phyloP scores from a whole-genome alignment of 2,113 vertebrate genomes.

The Atrichornis clamosus region DNA sequence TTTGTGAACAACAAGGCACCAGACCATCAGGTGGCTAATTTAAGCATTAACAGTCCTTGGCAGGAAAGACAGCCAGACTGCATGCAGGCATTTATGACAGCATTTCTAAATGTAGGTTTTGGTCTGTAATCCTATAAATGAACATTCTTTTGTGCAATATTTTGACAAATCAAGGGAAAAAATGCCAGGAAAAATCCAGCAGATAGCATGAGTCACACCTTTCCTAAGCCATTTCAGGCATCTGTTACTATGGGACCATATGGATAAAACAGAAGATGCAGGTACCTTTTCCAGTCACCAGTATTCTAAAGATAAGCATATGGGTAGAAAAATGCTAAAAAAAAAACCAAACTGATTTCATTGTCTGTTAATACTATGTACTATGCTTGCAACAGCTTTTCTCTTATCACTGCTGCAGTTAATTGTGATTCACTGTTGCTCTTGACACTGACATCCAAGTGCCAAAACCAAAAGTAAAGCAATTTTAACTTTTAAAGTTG shows the following conservation, averaged over 20 bases:
- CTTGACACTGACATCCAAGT: not conserved
- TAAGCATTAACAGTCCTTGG: constrained; percentile 63
- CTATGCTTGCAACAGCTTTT: not conserved
- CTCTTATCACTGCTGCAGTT: not conserved
- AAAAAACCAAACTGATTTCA: not conserved
- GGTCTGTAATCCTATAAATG: constrained; percentile 66
- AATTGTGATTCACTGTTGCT: not conserved
- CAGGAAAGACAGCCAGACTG: constrained; percentile 55
- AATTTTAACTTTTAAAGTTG: not conserved
- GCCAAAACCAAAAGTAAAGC: not conserved
- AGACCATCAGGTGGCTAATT: constrained; percentile 64
- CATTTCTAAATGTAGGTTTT: constrained; percentile 60
- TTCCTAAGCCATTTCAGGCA: constrained; percentile 61
- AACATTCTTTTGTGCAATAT: constrained; percentile 66
- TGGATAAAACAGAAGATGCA: constrained; percentile 53
- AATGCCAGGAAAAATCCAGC: constrained; percentile 69
- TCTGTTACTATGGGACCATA: constrained; percentile 60
- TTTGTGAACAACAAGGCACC: constrained; percentile 66
- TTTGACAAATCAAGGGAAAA: constrained; percentile 69
- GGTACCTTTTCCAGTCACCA: constrained; percentile 46
- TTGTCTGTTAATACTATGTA: not conserved
- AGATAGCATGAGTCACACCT: constrained; percentile 67
- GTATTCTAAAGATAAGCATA: not conserved
- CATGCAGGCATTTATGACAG: constrained; percentile 64
- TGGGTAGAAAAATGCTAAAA: not conserved